These are phyloP conservation scores for Drosophila multiciliata DNA, from an alignment of 2,888 invertebrate species.

Conservation along the genomic window DNA sequence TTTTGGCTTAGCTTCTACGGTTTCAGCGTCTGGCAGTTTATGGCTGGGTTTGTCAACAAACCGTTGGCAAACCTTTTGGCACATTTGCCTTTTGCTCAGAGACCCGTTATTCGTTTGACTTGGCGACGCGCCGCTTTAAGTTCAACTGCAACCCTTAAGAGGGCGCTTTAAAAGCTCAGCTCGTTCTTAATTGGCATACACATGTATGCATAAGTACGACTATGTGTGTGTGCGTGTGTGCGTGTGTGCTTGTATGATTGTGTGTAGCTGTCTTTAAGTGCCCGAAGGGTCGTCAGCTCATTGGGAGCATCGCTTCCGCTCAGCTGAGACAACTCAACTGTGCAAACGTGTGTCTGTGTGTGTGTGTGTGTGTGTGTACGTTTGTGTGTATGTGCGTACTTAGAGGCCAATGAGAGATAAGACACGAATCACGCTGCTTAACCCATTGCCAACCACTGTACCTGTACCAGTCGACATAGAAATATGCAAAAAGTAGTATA, in stretches of 20 bases:
- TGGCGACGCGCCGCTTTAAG: constrained; percentile 54
- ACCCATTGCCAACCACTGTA: background rate
- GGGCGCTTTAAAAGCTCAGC: constrained; percentile 30
- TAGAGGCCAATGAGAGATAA: constrained; percentile 45
- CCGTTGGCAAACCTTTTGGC: constrained; percentile 56
- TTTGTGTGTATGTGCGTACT: constrained; percentile 11
- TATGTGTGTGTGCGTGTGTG: background rate
- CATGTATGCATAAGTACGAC: background rate
- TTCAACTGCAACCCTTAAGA: constrained; percentile 17
- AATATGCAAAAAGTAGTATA: background rate
- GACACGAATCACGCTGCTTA: constrained; percentile 37
- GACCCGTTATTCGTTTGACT: constrained; percentile 55
- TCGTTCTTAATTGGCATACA: constrained; percentile 52
- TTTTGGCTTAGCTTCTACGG: constrained; percentile 24
- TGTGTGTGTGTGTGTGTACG: background rate
- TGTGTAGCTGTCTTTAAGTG: constrained; percentile 18
- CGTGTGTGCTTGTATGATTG: background rate
- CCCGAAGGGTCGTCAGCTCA: constrained; percentile 23
- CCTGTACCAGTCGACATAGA: background rate
- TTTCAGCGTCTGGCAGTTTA: constrained; percentile 58
- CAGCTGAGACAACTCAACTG: constrained; percentile 50
- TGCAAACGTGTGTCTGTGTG: constrained; percentile 6
- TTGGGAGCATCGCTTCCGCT: constrained; percentile 38
- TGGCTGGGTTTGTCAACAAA: constrained; percentile 60
- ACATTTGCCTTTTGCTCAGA: constrained; percentile 53